Conservation (phyloP, 2,113 vertebrate species). For the Nicator chloris region DNA sequence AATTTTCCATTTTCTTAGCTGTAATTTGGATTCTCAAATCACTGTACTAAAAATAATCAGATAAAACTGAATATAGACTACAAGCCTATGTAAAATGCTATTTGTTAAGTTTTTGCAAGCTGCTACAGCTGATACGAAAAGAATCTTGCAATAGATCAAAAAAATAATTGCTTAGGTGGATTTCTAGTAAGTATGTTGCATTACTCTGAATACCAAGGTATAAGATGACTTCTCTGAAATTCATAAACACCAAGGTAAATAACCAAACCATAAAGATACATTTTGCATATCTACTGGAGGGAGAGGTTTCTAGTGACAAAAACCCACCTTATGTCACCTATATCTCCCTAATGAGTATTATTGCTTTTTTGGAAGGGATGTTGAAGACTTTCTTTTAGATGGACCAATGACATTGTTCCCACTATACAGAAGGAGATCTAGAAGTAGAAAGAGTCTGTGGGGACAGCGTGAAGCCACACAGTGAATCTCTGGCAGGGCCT, state of each 20-base stretch:
- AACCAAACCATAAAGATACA: not conserved
- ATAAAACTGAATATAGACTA: constrained; percentile 59
- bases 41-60: constrained; percentile 67
- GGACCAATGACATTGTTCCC: not conserved
- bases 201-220: not conserved
- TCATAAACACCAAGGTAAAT: not conserved
- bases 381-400: not conserved
- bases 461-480: not conserved
- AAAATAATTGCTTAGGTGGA: constrained; percentile 42
- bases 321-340: not conserved
- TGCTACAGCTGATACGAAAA: constrained; percentile 14
- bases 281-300: not conserved
- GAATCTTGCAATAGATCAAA: constrained; percentile 36
- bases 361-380: not conserved
- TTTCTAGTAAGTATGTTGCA: constrained; percentile 15
- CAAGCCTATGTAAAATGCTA: constrained; percentile 61
- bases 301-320: not conserved
- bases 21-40: constrained; percentile 70
- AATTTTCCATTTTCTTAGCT: constrained; percentile 75
- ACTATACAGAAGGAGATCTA: not conserved
- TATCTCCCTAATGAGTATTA: not conserved
- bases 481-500: not conserved
- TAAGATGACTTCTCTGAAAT: not conserved
- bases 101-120: constrained; percentile 50
- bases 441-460: not conserved